phyloP scores from a whole-genome alignment of 2,888 invertebrate genomes.

The Eretmocerus hayati region DNA sequence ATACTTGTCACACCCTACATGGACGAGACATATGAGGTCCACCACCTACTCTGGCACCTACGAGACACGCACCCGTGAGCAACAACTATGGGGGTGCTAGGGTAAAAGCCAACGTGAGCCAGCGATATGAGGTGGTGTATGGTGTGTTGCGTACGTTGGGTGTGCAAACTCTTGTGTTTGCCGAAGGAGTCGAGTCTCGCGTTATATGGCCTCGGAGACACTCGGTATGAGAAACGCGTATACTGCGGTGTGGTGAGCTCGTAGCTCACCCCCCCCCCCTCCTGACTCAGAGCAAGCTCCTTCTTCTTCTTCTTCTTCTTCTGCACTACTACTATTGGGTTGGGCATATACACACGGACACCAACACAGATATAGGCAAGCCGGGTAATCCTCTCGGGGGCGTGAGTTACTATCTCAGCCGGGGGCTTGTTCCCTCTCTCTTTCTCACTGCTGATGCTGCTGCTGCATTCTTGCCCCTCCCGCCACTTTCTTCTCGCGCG shows the following conservation, averaged over 20 bases:
- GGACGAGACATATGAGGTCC: no score
- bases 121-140: no score
- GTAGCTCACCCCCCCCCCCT: conserved; percentile 41
- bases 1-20: no score
- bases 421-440: conserved; percentile 16
- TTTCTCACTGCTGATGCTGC: conserved; percentile 14
- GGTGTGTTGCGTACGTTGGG: background rate
- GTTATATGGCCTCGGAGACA: conserved; percentile 40
- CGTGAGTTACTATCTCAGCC: conserved; percentile 42
- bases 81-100: no score
- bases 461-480: conserved; percentile 12
- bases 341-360: conserved; percentile 24
- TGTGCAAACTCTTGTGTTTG: background rate
- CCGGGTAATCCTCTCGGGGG: conserved; percentile 48
- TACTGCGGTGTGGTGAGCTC: conserved; percentile 41
- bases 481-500: conserved; percentile 24
- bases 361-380: conserved; percentile 28
- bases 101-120: no score
- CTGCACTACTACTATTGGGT: conserved; percentile 1
- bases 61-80: no score
- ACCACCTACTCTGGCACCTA: no score
- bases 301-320: conserved; percentile 12
- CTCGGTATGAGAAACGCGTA: conserved; percentile 48
- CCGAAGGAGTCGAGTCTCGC: conserved; percentile 29
- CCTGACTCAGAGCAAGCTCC: conserved; percentile 3